These are phyloP conservation scores for Dolichopus griseipennis DNA, from an alignment of 2,888 invertebrate genomes.

Conservation along the genomic window DNA sequence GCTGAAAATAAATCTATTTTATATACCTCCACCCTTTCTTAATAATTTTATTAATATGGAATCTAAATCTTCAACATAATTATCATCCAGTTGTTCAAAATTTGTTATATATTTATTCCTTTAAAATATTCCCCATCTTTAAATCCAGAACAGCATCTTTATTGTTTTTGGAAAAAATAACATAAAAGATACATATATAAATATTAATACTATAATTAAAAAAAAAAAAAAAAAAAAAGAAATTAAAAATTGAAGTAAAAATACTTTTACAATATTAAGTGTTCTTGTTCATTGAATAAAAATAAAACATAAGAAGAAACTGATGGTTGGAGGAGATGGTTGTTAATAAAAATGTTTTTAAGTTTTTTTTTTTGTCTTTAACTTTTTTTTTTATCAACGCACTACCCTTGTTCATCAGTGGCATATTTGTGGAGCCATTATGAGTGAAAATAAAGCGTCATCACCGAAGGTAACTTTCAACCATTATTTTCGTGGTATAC, in stretches of 20 bases:
- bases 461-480: background rate
- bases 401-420: constrained; percentile 1
- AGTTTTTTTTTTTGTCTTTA: too few relatives aligned
- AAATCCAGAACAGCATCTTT: background rate
- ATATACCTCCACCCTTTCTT: too few relatives aligned
- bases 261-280: background rate
- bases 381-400: background rate
- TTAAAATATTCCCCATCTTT: background rate
- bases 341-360: background rate
- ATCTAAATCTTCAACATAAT: too few relatives aligned
- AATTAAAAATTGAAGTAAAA: background rate
- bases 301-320: background rate
- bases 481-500: background rate
- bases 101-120: too few relatives aligned
- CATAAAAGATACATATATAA: background rate
- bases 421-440: constrained; percentile 10
- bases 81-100: too few relatives aligned
- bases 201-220: background rate
- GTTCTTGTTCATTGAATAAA: background rate
- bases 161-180: background rate
- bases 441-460: constrained; percentile 8
- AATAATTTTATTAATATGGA: too few relatives aligned
- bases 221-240: background rate
- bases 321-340: background rate
- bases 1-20: too few relatives aligned